phyloP scores from a whole-genome alignment of 2,113 vertebrate species.

The Megaptera novaeangliae region DNA sequence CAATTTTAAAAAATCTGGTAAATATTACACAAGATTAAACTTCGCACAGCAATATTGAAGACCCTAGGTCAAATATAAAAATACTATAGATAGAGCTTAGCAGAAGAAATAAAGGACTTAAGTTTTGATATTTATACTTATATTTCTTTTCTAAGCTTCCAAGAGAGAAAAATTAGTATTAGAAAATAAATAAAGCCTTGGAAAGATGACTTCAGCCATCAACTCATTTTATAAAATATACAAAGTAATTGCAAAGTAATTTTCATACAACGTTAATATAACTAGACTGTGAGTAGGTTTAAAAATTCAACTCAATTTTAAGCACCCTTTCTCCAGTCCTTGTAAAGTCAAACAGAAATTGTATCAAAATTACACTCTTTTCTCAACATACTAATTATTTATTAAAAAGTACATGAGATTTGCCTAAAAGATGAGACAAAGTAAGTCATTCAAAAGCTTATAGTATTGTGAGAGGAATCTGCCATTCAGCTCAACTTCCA shows the following conservation, averaged over 20 bases:
- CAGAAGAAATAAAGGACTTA: not conserved
- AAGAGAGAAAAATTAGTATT: not conserved
- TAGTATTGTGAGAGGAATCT: not conserved
- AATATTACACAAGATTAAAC: not conserved
- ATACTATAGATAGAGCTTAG: not conserved
- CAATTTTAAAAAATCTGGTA: not conserved
- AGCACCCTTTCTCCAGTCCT: not conserved
- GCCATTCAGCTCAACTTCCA: not conserved
- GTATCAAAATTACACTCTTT: not conserved
- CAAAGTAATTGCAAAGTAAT: not conserved
- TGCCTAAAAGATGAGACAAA: not conserved
- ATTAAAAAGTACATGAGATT: not conserved
- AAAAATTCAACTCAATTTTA: not conserved
- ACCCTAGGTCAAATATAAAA: not conserved
- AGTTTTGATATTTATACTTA: not conserved
- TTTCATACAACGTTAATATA: not conserved
- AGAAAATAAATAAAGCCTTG: not conserved
- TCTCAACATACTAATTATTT: not conserved
- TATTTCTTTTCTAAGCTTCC: not conserved
- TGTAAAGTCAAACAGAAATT: not conserved
- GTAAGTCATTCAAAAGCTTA: not conserved
- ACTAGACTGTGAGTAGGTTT: not conserved
- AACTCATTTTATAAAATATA: not conserved
- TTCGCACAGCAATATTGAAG: conserved; percentile 16
- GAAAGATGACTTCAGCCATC: not conserved